A percentile compares a stretch with the other conserved stretches of the same genome.
Conservation (phyloP, 1,140 invertebrate genomes). For the Theocolax elegans region DNA sequence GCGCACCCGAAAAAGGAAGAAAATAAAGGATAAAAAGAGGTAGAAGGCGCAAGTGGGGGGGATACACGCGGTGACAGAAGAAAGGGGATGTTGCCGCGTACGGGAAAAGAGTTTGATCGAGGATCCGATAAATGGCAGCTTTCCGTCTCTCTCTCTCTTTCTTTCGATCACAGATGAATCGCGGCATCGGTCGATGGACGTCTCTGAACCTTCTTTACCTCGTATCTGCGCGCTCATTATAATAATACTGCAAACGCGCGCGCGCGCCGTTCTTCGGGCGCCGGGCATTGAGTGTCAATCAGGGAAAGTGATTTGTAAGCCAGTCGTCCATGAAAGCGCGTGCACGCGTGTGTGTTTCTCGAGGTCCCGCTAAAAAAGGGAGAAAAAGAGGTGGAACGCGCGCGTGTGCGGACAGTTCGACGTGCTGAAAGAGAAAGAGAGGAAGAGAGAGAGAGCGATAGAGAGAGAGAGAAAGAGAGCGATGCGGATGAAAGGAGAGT, state of each 20-base stretch:
- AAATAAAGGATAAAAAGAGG: no score
- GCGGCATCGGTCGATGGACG: neutral
- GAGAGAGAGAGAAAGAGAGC: no score
- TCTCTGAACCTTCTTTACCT: neutral
- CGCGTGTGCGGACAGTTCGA: no score
- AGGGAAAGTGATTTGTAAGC: conserved; percentile 39
- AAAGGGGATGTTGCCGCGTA: no score
- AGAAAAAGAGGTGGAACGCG: neutral
- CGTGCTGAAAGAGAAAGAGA: no score
- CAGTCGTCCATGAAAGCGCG: neutral
- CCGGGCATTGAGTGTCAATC: conserved; percentile 30
- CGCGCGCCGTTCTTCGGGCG: neutral
- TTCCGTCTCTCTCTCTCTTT: no score
- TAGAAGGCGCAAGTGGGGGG: no score
- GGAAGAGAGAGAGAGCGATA: no score
- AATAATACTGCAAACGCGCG: conserved; percentile 7
- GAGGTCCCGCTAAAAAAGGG: neutral
- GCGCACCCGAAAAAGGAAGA: no score
- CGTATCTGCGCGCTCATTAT: conserved; percentile 6
- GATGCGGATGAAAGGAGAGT: no score
- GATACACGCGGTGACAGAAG: no score
- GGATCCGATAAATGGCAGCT: conserved; percentile 7
- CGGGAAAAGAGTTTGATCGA: conserved; percentile 26
- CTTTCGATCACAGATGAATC: no score
- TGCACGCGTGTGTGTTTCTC: neutral